Evolutionary conservation across 2,888 invertebrate genomes (phyloP).

Genomic region (Amiota minor): DNA sequence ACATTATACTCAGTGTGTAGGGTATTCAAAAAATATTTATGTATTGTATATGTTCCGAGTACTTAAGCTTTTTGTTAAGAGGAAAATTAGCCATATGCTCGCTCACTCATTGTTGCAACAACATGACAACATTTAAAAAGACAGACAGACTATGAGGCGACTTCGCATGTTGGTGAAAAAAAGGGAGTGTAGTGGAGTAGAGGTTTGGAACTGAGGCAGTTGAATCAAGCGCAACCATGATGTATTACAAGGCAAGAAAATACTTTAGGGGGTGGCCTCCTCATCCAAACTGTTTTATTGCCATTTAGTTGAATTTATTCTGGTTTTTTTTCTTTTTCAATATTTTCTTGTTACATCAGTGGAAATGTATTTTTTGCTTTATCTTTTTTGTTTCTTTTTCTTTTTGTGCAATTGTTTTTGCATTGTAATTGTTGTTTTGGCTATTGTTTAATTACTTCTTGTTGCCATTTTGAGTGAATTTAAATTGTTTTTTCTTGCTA

Average conservation of each 20-base stretch:
- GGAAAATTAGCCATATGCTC: slow-evolving; percentile 58
- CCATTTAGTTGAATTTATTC: too few species aligned
- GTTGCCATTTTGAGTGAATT: slow-evolving; percentile 17
- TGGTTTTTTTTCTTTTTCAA: slow-evolving; percentile 45
- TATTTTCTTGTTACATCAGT: slow-evolving; percentile 57
- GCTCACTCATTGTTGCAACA: slow-evolving; percentile 60
- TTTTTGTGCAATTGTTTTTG: slow-evolving; percentile 48
- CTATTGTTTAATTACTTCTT: slow-evolving; percentile 33
- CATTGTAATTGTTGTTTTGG: slow-evolving; percentile 25
- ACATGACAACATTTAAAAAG: slow-evolving; percentile 48
- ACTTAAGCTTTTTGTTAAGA: slow-evolving; percentile 59
- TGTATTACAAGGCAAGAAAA: too few species aligned
- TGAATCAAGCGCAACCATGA: too few species aligned
- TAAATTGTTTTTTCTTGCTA: slow-evolving; percentile 5
- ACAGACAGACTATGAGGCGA: slow-evolving; percentile 55
- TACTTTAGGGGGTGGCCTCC: too few species aligned
- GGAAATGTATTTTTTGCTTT: slow-evolving; percentile 45
- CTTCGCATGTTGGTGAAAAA: too few species aligned
- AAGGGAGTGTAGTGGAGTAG: neutral
- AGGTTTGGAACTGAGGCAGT: too few species aligned
- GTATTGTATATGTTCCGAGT: slow-evolving; percentile 37
- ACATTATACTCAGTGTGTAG: too few species aligned
- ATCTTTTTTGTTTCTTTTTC: slow-evolving; percentile 36
- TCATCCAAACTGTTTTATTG: too few species aligned
- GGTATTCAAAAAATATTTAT: too few species aligned